phyloP scores from a whole-genome alignment of 2,888 invertebrate genomes.

The Sipha maydis region DNA sequence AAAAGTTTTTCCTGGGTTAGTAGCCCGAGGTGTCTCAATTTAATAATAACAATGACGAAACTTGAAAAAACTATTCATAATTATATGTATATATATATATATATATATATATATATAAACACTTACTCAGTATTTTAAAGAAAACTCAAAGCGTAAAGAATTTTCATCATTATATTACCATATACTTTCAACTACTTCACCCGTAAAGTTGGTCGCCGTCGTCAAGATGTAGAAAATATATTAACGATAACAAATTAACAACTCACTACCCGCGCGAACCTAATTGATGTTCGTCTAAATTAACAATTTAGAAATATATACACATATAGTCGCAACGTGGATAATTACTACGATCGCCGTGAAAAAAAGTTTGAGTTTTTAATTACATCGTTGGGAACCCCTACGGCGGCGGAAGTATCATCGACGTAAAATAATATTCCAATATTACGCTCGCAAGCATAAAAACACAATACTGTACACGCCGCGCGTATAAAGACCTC shows the following conservation, averaged over 20 bases:
- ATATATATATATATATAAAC: background rate
- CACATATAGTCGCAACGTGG: background rate
- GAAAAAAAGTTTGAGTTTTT: conserved; percentile 16
- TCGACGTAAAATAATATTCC: conserved; percentile 2
- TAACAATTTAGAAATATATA: background rate
- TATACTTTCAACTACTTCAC: background rate
- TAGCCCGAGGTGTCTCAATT: too few species aligned
- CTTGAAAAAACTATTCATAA: too few species aligned
- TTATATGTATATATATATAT: too few species aligned
- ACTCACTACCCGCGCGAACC: background rate
- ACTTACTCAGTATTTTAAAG: background rate
- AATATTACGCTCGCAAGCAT: background rate
- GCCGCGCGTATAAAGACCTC: too few species aligned
- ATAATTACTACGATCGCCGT: background rate
- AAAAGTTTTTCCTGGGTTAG: too few species aligned
- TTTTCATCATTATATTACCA: background rate
- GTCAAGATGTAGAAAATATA: background rate
- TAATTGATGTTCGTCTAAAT: conserved; percentile 19
- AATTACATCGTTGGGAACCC: conserved; percentile 22
- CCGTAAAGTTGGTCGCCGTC: background rate
- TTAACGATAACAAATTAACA: conserved; percentile 33
- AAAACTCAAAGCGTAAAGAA: background rate
- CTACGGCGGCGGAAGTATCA: conserved; percentile 36
- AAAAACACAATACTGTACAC: background rate
- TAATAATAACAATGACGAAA: too few species aligned